A percentile compares a stretch with the other conserved stretches of the same genome.
These are phyloP conservation scores for Callopanchax toddi DNA, from an alignment of 2,113 vertebrate species.

Conservation along the genomic window DNA sequence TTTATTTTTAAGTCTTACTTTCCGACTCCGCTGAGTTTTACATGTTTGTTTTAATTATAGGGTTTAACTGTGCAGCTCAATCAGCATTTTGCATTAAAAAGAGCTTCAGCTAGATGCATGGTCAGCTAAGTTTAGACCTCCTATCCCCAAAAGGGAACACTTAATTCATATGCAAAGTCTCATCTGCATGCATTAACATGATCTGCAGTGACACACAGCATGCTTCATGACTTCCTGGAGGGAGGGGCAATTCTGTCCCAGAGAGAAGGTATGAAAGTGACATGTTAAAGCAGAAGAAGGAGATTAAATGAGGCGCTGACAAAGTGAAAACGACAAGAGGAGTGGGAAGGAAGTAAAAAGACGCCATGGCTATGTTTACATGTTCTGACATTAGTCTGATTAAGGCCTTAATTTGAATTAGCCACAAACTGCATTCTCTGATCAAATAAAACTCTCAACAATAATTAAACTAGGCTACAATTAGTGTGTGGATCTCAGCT, in stretches of 20 bases:
- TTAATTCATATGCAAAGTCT: conserved; percentile 26
- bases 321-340: conserved; percentile 32
- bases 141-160: conserved; percentile 20
- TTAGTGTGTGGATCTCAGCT: background rate
- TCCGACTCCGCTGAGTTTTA: conserved; percentile 23
- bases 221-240: conserved; percentile 22
- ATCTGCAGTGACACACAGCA: conserved; percentile 35
- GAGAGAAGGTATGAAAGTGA: conserved; percentile 26
- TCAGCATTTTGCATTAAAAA: conserved; percentile 45
- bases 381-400: background rate
- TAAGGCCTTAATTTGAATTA: background rate
- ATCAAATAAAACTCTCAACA: background rate
- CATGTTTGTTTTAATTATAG: conserved; percentile 19
- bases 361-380: background rate
- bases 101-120: conserved; percentile 38
- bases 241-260: conserved; percentile 46
- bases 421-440: background rate
- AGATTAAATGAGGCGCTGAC: conserved; percentile 14
- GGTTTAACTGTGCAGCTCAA: conserved; percentile 6
- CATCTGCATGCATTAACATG: conserved; percentile 61
- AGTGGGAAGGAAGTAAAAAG: conserved; percentile 22
- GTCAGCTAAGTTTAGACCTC: conserved; percentile 54
- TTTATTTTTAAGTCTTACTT: background rate
- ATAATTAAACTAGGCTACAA: background rate
- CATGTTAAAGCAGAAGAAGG: conserved; percentile 21